Base-by-base conservation (phyloP, 2,113 vertebrate species). In the Paedocypris sp. region DNA sequence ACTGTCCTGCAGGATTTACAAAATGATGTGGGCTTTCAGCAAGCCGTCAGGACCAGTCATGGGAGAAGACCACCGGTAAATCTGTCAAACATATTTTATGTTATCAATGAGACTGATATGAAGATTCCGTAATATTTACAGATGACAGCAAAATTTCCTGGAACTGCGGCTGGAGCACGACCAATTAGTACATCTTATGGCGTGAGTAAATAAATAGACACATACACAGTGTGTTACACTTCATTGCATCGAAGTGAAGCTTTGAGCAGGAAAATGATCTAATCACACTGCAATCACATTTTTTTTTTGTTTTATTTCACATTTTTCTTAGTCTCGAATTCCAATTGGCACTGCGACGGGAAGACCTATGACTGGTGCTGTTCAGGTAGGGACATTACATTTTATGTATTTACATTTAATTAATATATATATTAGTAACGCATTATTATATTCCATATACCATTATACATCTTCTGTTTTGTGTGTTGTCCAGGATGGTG, bases 11-110 rank as follows among this genome's bases (percentile, higher is more conserved):
- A 99, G 95, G 93, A 96, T 67, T 75, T 99, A 72, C 90, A 96
- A 66, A 98, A 96, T 75, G 95, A 98, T 73, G 65, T 61, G 18
- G 92, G 78, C 63, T 96, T 98, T 84, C 92, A 97, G 71, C 89
- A 93, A 75, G 93, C 91, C 45, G 85, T 93, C 23, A 88, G 80
- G 74, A 95, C 92, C 19, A 98, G 92, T 78, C 86, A 98, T 82
- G 92, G 93, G 69, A 89, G 92, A 84, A 89, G 91, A 81, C 91
- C 86, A 25, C 88, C 89, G 42, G 95, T 98, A 79, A 88, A 87
- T 83, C 6, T n/a, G 18, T 11, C 5, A 13, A n/a, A 51, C 1
- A 2, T 51, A 13, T 11, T 22, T 3, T 22, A n/a, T n/a, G n/a
- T n/a, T n/a, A n/a, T n/a, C n/a, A n/a, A n/a, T n/a, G n/a, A n/a